phyloP scores from a whole-genome alignment of 2,113 vertebrate species.

The Rhabdomys dilectus region DNA sequence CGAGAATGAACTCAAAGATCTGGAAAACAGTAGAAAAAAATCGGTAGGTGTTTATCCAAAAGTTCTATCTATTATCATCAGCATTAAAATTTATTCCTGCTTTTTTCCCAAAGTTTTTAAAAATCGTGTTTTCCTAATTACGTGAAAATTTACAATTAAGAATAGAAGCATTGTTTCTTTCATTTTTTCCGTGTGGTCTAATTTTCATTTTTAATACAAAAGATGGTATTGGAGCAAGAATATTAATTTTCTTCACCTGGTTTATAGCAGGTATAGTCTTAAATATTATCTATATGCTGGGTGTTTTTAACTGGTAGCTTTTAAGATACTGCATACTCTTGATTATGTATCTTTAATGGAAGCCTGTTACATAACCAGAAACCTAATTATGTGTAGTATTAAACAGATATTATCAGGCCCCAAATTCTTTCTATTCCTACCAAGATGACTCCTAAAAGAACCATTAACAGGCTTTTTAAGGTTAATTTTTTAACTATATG shows the following conservation, averaged over 20 bases:
- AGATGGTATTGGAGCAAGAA: slow-evolving; percentile 58
- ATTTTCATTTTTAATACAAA: slow-evolving; percentile 71
- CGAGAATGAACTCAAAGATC: slow-evolving; percentile 96
- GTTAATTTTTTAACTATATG: slow-evolving; percentile 42
- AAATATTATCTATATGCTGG: slow-evolving; percentile 64
- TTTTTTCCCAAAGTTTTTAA: slow-evolving; percentile 77
- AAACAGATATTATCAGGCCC: slow-evolving; percentile 57
- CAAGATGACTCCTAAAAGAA: slow-evolving; percentile 64
- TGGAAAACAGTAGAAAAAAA: slow-evolving; percentile 98
- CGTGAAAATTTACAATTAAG: slow-evolving; percentile 76
- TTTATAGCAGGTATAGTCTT: slow-evolving; percentile 65
- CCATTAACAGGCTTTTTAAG: slow-evolving; percentile 50
- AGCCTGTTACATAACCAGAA: slow-evolving; percentile 61
- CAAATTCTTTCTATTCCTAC: slow-evolving; percentile 59
- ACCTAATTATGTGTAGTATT: slow-evolving; percentile 60
- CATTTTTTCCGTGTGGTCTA: slow-evolving; percentile 68
- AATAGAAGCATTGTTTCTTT: slow-evolving; percentile 77
- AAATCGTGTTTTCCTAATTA: slow-evolving; percentile 72
- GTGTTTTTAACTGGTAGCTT: slow-evolving; percentile 70
- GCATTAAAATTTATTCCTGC: slow-evolving; percentile 82
- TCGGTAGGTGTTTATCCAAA: slow-evolving; percentile 92
- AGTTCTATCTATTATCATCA: slow-evolving; percentile 82
- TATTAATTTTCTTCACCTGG: slow-evolving; percentile 73
- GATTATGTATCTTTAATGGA: slow-evolving; percentile 62
- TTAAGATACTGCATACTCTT: slow-evolving; percentile 62